phyloP scores from a whole-genome alignment of 2,888 invertebrate species.

The Leptarthrus brevirostris region DNA sequence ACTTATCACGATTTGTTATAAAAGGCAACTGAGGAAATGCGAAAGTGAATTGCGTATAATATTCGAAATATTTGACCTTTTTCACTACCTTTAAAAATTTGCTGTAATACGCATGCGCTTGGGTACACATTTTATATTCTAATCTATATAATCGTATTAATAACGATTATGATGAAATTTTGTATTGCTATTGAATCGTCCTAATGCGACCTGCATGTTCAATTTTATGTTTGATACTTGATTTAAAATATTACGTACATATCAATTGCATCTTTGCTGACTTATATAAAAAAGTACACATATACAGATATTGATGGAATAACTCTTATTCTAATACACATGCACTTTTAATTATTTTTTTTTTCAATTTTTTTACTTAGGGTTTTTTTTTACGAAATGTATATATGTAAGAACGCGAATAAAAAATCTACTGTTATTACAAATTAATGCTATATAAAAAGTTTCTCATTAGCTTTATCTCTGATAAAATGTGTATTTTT shows the following conservation, averaged over 20 bases:
- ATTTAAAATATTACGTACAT: conserved; percentile 17
- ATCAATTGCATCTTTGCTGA: conserved; percentile 12
- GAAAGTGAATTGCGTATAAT: background rate
- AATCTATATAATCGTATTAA: too few species aligned
- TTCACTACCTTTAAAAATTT: background rate
- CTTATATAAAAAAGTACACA: conserved; percentile 21
- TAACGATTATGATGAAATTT: too few species aligned
- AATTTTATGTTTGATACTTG: background rate
- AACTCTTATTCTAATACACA: conserved; percentile 9
- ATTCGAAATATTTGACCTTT: background rate
- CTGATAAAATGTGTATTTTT: conserved; percentile 36
- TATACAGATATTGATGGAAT: conserved; percentile 35
- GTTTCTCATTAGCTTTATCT: conserved; percentile 45
- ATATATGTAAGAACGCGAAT: conserved; percentile 57
- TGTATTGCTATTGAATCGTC: background rate
- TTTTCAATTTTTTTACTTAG: too few species aligned
- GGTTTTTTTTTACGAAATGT: conserved; percentile 41
- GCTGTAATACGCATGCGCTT: too few species aligned
- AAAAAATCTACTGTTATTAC: conserved; percentile 58
- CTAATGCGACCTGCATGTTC: too few species aligned
- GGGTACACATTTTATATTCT: too few species aligned
- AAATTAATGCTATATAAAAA: conserved; percentile 53
- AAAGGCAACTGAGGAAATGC: conserved; percentile 1
- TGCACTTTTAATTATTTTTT: conserved; percentile 34
- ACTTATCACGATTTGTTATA: background rate